These are phyloP conservation scores for Mamestra configurata DNA, from an alignment of 1,140 invertebrate species.

Conservation along the genomic window DNA sequence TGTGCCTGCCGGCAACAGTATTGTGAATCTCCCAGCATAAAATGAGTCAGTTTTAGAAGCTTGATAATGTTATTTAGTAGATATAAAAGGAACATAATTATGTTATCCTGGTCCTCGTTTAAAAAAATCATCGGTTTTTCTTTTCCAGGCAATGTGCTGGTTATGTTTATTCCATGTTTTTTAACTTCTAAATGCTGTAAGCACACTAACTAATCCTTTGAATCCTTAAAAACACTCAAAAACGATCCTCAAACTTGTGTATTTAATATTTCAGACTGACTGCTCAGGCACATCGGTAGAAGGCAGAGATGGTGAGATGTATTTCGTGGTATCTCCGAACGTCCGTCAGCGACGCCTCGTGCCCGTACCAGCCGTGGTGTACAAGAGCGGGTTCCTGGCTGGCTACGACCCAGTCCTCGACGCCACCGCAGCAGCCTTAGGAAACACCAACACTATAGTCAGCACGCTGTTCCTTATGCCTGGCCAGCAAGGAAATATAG, in stretches of 20 bases:
- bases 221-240: background rate
- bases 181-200: too few species aligned
- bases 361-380: conserved; percentile 94
- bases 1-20: too few species aligned
- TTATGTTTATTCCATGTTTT: too few species aligned
- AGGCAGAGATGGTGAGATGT: conserved; percentile 94
- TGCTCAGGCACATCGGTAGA: conserved; percentile 91
- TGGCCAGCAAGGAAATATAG: conserved; percentile 92
- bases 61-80: too few species aligned
- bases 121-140: too few species aligned
- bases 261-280: conserved; percentile 90
- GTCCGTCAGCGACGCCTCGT: conserved; percentile 93
- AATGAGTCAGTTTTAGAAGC: too few species aligned
- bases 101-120: too few species aligned
- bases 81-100: too few species aligned
- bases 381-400: conserved; percentile 92
- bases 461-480: conserved; percentile 94
- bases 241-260: background rate
- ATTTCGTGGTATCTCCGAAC: conserved; percentile 94
- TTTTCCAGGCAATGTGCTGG: too few species aligned
- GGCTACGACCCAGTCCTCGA: conserved; percentile 94
- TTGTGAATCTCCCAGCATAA: too few species aligned
- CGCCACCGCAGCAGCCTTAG: conserved; percentile 93
- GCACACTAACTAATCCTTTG: background rate
- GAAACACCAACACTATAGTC: conserved; percentile 91